These are phyloP conservation scores for Druon quercuslanigerum DNA, from an alignment of 1,140 invertebrate species.

Conservation along the genomic window DNA sequence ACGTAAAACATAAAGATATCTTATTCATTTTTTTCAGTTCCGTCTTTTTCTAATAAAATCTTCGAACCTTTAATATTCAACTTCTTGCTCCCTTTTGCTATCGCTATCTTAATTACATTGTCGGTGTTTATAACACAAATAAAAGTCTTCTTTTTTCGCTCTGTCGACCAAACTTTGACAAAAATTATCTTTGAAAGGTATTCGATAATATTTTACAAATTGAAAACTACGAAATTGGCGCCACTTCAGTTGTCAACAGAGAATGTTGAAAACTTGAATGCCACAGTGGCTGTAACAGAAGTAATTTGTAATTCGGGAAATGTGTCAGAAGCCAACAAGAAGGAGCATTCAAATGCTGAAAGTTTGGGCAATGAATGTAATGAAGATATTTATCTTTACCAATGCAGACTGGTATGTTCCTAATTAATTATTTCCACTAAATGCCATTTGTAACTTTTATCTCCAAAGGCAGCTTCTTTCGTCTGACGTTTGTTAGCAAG, in stretches of 20 bases:
- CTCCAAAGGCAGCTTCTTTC: no score
- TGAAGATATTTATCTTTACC: no score
- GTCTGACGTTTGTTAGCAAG: no score
- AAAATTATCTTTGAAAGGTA: neutral
- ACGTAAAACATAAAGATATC: no score
- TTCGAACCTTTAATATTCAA: neutral
- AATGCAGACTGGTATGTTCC: no score
- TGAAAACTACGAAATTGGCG: no score
- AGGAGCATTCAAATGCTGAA: neutral
- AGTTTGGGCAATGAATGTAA: no score
- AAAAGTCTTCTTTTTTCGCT: neutral
- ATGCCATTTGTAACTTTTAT: no score
- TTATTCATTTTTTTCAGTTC: slow-evolving; percentile 29
- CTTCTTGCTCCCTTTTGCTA: neutral
- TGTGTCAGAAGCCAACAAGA: no score
- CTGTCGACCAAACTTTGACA: neutral
- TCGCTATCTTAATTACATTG: neutral
- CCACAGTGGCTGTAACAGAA: slow-evolving; percentile 38
- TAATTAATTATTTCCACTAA: slow-evolving; percentile 17
- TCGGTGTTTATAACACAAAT: neutral
- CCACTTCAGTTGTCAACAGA: no score
- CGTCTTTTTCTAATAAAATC: neutral
- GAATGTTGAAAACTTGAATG: slow-evolving; percentile 33
- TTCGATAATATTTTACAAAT: no score
- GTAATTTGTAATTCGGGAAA: neutral